phyloP scores from a whole-genome alignment of 2,797 vertebrate genomes.

The Lutjanus argentimaculatus region DNA sequence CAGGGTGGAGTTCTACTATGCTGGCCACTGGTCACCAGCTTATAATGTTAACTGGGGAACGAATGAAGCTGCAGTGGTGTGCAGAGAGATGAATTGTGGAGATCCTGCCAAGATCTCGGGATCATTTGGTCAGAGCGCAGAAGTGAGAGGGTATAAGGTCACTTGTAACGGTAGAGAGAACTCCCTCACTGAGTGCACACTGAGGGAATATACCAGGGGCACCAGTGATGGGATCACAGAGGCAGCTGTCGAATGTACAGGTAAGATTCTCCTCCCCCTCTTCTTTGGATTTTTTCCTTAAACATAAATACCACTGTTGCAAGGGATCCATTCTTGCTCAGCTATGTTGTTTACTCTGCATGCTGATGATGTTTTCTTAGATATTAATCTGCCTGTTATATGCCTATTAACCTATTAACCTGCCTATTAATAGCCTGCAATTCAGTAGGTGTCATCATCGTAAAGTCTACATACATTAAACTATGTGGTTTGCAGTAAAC shows the following conservation, averaged over 20 bases:
- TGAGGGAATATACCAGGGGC: constrained; percentile 24
- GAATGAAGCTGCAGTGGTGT: constrained; percentile 76
- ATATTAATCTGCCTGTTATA: too few relatives aligned
- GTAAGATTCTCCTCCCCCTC: constrained; percentile 29
- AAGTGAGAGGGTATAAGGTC: constrained; percentile 43
- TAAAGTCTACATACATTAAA: too few relatives aligned
- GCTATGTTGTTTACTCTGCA: too few relatives aligned
- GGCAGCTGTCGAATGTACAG: constrained; percentile 73
- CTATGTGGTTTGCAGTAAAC: too few relatives aligned
- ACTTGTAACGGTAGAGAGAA: constrained; percentile 64
- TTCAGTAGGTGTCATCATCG: too few relatives aligned
- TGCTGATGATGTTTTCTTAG: too few relatives aligned
- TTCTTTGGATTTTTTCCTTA: too few relatives aligned
- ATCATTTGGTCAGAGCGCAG: constrained; percentile 40
- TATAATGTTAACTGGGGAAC: constrained; percentile 66
- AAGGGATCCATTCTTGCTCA: too few relatives aligned
- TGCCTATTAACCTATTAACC: too few relatives aligned
- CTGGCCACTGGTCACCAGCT: constrained; percentile 59
- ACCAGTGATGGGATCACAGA: constrained; percentile 14
- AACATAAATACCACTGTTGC: too few relatives aligned
- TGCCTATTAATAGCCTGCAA: too few relatives aligned
- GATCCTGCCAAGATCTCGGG: constrained; percentile 36
- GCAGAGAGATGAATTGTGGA: constrained; percentile 81
- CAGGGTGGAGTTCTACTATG: constrained; percentile 68
- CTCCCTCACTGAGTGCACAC: constrained; percentile 62